phyloP scores from a whole-genome alignment of 92 coral and sea anemone species.

The Parazoanthus darwini region DNA sequence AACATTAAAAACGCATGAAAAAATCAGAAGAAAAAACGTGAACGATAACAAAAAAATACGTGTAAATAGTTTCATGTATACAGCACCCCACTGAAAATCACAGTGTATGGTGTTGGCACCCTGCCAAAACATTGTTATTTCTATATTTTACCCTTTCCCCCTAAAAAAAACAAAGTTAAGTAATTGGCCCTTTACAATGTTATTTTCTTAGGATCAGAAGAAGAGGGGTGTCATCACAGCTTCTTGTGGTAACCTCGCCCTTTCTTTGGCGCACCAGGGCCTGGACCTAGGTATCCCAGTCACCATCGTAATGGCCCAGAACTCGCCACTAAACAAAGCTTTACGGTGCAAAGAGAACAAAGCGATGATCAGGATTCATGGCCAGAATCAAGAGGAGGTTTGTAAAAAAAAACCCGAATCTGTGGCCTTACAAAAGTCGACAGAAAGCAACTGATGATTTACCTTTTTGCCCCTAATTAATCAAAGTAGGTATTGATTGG shows the following conservation, averaged over 20 bases:
- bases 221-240: constrained; percentile 69
- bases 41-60: too few relatives aligned
- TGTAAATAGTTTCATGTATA: too few relatives aligned
- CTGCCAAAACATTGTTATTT: too few relatives aligned
- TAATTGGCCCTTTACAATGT: neutral
- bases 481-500: too few relatives aligned
- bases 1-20: too few relatives aligned
- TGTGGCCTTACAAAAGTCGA: neutral
- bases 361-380: constrained; percentile 56
- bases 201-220: constrained; percentile 54
- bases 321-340: constrained; percentile 62
- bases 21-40: too few relatives aligned
- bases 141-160: too few relatives aligned
- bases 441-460: too few relatives aligned
- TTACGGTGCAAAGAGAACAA: constrained; percentile 58
- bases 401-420: neutral
- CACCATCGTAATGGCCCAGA: constrained; percentile 76
- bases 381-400: constrained; percentile 56
- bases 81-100: too few relatives aligned
- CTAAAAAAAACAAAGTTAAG: too few relatives aligned
- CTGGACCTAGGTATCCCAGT: constrained; percentile 73
- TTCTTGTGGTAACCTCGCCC: constrained; percentile 79
- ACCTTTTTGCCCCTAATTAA: too few relatives aligned
- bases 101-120: too few relatives aligned
- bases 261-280: constrained; percentile 78